Evolutionary conservation across 2,888 invertebrate genomes (phyloP).

Genomic region (Malthinus seriepunctatus): DNA sequence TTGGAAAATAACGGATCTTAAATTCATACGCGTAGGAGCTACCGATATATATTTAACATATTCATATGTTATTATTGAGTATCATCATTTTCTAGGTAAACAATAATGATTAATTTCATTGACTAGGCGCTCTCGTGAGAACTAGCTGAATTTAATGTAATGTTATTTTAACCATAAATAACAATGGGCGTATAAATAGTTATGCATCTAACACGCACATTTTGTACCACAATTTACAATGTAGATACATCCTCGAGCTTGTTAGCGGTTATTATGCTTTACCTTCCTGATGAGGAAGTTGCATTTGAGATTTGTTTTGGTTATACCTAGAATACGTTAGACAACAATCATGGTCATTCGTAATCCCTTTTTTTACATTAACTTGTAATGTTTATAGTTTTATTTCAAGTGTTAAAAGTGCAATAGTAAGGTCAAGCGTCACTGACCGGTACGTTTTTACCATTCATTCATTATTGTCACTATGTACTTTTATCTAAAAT

Average conservation of each 20-base stretch:
- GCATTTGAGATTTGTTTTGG: conserved; percentile 10
- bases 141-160: neutral
- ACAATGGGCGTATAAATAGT: conserved; percentile 1
- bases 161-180: neutral
- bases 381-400: conserved; percentile 9
- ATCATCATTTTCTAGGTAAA: conserved; percentile 2
- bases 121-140: conserved; percentile 6
- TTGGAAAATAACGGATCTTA: conserved; percentile 12
- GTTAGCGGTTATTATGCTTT: conserved; percentile 9
- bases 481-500: neutral
- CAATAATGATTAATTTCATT: conserved; percentile 7
- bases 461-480: neutral
- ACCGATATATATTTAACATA: conserved; percentile 14
- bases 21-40: conserved; percentile 17
- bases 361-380: neutral
- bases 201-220: neutral
- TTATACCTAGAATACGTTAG: neutral
- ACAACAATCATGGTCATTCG: no score
- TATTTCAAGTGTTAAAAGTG: conserved; percentile 15
- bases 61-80: neutral
- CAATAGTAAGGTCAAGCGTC: conserved; percentile 25
- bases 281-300: conserved; percentile 11
- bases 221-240: neutral
- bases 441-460: conserved; percentile 19
- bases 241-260: neutral